Conservation (phyloP, 92 coral and sea anemone genomes). For the Heteractis magnifica region DNA sequence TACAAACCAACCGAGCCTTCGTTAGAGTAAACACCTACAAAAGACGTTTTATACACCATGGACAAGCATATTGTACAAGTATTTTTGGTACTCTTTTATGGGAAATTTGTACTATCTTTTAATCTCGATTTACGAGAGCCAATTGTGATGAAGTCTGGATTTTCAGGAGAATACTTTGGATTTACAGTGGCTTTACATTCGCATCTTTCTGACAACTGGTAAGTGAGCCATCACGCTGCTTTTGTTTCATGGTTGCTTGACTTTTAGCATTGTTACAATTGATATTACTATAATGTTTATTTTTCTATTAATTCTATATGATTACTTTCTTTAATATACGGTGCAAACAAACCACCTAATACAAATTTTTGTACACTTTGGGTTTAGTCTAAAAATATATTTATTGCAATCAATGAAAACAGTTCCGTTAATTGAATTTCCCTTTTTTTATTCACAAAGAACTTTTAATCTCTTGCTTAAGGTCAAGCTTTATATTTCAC, state of each 20-base stretch:
- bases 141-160: slow-evolving; percentile 46
- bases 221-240: slow-evolving; percentile 25
- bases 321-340: too few species aligned
- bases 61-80: neutral
- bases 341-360: neutral
- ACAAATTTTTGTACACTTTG: neutral
- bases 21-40: neutral
- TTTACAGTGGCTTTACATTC: slow-evolving; percentile 65
- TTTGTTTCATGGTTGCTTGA: neutral
- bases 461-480: neutral
- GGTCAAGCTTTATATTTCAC: too few species aligned
- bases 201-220: slow-evolving; percentile 46
- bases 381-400: neutral
- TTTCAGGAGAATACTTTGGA: slow-evolving; percentile 70
- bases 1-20: neutral
- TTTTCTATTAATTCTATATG: neutral
- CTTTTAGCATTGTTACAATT: neutral
- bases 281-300: neutral
- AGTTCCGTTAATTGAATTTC: neutral
- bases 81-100: slow-evolving; percentile 12
- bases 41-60: slow-evolving; percentile 1
- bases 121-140: slow-evolving; percentile 61
- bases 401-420: neutral
- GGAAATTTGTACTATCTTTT: slow-evolving; percentile 33
- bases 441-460: neutral